Conservation (phyloP, 1,140 invertebrate species). For the Drosophila sechellia region DNA sequence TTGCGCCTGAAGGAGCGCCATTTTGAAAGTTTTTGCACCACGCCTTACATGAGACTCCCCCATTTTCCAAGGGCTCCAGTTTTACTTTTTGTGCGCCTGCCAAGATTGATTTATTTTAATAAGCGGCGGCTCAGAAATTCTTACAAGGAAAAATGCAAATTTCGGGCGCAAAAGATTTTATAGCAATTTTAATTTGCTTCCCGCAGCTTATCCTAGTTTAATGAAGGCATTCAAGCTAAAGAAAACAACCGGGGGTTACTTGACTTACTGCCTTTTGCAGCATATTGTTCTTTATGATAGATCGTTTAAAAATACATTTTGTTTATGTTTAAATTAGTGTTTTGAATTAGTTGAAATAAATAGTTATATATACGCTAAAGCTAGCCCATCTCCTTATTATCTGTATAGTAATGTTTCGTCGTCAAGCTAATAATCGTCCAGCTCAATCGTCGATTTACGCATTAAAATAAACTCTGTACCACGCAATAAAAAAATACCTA, state of each 20-base stretch:
- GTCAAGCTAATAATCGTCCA: conserved; percentile 1
- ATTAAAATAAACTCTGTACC: conserved; percentile 70
- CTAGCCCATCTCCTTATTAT: conserved; percentile 37
- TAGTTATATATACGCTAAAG: conserved; percentile 65
- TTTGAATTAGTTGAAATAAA: conserved; percentile 41
- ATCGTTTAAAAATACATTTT: conserved; percentile 63
- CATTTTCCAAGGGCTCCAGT: conserved; percentile 3
- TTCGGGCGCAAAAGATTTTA: conserved; percentile 24
- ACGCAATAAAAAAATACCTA: conserved; percentile 24
- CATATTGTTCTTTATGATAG: conserved; percentile 38
- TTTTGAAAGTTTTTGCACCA: conserved; percentile 22
- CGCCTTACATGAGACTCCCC: too few relatives aligned
- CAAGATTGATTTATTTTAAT: conserved; percentile 79
- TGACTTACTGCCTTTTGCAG: conserved; percentile 37
- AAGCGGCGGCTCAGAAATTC: conserved; percentile 52
- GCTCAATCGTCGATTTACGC: conserved; percentile 12
- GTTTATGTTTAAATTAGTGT: conserved; percentile 42
- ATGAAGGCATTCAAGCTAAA: conserved; percentile 15
- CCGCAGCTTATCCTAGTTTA: conserved; percentile 14
- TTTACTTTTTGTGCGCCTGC: background rate
- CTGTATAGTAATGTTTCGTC: conserved; percentile 37
- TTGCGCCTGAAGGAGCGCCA: conserved; percentile 53
- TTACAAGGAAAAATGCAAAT: conserved; percentile 47
- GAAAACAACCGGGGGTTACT: conserved; percentile 12
- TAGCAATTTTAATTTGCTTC: conserved; percentile 58